phyloP scores from a whole-genome alignment of 2,797 vertebrate genomes.

The Dallia pectoralis region DNA sequence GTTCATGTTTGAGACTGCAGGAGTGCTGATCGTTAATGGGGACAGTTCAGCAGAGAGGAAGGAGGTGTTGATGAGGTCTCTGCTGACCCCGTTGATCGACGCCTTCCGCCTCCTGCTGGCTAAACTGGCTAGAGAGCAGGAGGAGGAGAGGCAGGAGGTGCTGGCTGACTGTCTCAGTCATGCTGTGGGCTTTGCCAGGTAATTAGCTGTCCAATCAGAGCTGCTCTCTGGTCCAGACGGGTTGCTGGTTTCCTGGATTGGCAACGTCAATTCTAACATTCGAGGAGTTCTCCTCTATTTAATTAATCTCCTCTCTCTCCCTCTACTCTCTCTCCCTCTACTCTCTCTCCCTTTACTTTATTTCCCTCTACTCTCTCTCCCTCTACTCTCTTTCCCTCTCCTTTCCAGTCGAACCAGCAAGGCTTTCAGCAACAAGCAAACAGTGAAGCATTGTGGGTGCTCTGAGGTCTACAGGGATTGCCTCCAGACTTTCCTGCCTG shows the following conservation, averaged over 20 bases:
- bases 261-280: not conserved
- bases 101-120: slow-evolving; percentile 89
- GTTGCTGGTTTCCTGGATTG: not conserved
- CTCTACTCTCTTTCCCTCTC: not conserved
- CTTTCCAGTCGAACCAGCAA: slow-evolving; percentile 91
- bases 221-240: too few species aligned
- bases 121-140: slow-evolving; percentile 85
- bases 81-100: slow-evolving; percentile 90
- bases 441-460: slow-evolving; percentile 95
- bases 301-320: not conserved
- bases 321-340: rapidly evolving
- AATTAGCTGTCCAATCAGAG: slow-evolving; percentile 15
- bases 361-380: not conserved
- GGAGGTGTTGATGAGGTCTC: slow-evolving; percentile 90
- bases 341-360: slow-evolving; percentile 3
- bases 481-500: slow-evolving; percentile 90
- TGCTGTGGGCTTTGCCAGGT: slow-evolving; percentile 95
- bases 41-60: slow-evolving; percentile 91
- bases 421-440: slow-evolving; percentile 99
- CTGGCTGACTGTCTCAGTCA: slow-evolving; percentile 94
- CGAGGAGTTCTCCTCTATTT: not conserved
- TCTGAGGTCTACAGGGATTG: slow-evolving; percentile 95
- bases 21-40: slow-evolving; percentile 90
- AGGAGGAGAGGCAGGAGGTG: slow-evolving; percentile 85
- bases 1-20: slow-evolving; percentile 96